These are phyloP conservation scores for Eretmocerus hayati DNA, from an alignment of 2,888 invertebrate species.

Conservation along the genomic window DNA sequence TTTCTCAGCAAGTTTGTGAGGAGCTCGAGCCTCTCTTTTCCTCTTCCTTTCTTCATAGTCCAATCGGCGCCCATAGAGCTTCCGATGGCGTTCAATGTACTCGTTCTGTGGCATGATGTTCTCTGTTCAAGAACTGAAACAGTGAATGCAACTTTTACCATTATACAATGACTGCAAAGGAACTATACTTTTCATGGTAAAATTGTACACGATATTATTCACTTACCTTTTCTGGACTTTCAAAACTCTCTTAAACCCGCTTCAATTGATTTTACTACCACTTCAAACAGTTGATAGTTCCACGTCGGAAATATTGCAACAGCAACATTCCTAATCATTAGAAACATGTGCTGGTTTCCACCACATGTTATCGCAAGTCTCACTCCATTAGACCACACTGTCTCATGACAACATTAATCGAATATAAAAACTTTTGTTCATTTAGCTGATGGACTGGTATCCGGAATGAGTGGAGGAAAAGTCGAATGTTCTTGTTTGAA, in stretches of 20 bases:
- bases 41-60: constrained; percentile 97
- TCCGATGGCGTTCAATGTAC: constrained; percentile 96
- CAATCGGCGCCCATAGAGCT: constrained; percentile 89
- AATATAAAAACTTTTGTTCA: too few relatives aligned
- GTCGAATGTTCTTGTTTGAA: constrained; percentile 1
- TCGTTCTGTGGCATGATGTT: constrained; percentile 94
- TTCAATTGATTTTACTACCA: not conserved
- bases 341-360: too few relatives aligned
- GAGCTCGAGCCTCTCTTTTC: constrained; percentile 90
- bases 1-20: constrained; percentile 83
- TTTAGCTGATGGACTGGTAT: too few relatives aligned
- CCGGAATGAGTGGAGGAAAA: not conserved
- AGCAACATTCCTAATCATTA: too few relatives aligned
- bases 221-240: constrained; percentile 21
- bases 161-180: not conserved
- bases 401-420: too few relatives aligned
- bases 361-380: too few relatives aligned
- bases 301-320: too few relatives aligned
- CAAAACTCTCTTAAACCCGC: constrained; percentile 11
- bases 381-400: too few relatives aligned
- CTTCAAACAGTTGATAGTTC: too few relatives aligned
- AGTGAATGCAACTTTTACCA: not conserved
- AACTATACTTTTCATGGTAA: not conserved
- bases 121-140: not conserved
- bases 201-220: constrained; percentile 22